Evolutionary conservation across 1,140 invertebrate species (phyloP).

Genomic region (Drosophila lowei): DNA sequence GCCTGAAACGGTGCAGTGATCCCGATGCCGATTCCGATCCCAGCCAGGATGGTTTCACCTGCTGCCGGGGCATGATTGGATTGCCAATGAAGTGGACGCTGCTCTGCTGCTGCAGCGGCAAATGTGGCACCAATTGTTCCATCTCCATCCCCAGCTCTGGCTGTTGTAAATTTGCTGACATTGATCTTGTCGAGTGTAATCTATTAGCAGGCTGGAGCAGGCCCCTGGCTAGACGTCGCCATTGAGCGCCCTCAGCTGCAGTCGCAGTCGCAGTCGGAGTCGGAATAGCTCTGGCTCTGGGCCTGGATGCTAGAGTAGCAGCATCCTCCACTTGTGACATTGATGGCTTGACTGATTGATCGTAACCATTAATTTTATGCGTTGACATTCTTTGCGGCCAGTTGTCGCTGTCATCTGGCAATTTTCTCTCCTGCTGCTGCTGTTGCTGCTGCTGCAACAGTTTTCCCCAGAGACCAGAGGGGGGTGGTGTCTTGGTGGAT

Average conservation of each 20-base stretch:
- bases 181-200: constrained; percentile 79
- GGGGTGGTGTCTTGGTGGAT: constrained; percentile 9
- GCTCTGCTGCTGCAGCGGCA: constrained; percentile 26
- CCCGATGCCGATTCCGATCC: not conserved
- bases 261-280: not conserved
- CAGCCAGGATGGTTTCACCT: constrained; percentile 61
- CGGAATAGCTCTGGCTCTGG: too few species aligned
- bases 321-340: constrained; percentile 57
- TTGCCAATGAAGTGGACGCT: constrained; percentile 56
- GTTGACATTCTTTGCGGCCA: constrained; percentile 76
- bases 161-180: constrained; percentile 61
- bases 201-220: constrained; percentile 60
- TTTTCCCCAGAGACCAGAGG: constrained; percentile 15
- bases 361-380: constrained; percentile 78
- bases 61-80: constrained; percentile 58
- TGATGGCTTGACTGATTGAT: constrained; percentile 82
- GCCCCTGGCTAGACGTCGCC: constrained; percentile 14
- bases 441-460: constrained; percentile 26
- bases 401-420: constrained; percentile 39
- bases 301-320: not conserved
- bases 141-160: too few species aligned
- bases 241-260: constrained; percentile 21
- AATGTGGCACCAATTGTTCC: constrained; percentile 13
- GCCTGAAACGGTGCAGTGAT: constrained; percentile 29
- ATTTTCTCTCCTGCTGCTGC: constrained; percentile 12